Conservation (phyloP, 1,140 invertebrate genomes). For the Nephila pilipes region DNA sequence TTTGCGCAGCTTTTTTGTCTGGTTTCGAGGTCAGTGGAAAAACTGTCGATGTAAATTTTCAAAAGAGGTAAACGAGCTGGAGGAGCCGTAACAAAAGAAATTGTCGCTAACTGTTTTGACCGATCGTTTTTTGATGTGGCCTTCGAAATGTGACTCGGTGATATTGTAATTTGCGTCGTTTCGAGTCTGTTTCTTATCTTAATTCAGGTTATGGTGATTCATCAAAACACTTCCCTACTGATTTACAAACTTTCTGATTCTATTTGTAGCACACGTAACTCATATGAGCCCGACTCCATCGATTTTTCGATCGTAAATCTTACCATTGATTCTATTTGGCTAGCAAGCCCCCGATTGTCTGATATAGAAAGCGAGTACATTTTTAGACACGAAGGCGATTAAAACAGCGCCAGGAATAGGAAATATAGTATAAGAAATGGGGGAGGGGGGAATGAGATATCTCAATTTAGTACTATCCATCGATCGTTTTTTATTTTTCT, state of each 20-base stretch:
- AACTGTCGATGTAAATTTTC: slow-evolving; percentile 16
- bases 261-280: too few relatives aligned
- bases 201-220: background rate
- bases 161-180: background rate
- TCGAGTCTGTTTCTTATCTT: background rate
- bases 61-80: background rate
- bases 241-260: background rate
- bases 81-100: background rate
- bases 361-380: too few relatives aligned
- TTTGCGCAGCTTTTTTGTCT: background rate
- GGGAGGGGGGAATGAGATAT: too few relatives aligned
- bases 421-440: too few relatives aligned
- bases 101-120: slow-evolving; percentile 2
- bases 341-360: too few relatives aligned
- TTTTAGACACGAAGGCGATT: too few relatives aligned
- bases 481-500: too few relatives aligned
- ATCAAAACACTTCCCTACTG: background rate
- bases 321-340: too few relatives aligned
- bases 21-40: slow-evolving; percentile 21
- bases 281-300: too few relatives aligned
- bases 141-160: background rate
- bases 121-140: background rate
- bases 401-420: too few relatives aligned
- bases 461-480: too few relatives aligned
- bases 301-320: too few relatives aligned